phyloP scores from a whole-genome alignment of 1,140 invertebrate species.

The Neuroterus valhalla region DNA sequence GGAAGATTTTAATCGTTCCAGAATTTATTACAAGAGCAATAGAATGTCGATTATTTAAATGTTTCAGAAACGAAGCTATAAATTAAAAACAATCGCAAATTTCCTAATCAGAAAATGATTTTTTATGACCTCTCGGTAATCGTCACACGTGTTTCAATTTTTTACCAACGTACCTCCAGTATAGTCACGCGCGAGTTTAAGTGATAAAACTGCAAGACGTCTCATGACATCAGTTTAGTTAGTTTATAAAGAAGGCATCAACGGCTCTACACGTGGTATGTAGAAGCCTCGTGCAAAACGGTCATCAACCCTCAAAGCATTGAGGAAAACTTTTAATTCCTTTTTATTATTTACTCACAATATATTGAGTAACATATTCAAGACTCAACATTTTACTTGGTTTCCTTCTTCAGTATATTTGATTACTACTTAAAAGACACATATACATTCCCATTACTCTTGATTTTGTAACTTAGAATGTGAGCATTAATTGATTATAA shows the following conservation, averaged over 20 bases:
- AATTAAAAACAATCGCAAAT: no score
- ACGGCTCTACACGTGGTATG: background rate
- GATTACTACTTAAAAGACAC: no score
- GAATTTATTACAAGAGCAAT: no score
- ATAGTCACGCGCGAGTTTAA: conserved; percentile 3
- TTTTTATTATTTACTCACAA: background rate
- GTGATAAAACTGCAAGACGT: conserved; percentile 15
- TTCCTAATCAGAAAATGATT: no score
- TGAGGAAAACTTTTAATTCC: background rate
- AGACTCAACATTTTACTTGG: no score
- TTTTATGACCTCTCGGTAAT: conserved; percentile 6
- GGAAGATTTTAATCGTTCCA: no score
- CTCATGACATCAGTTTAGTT: conserved; percentile 5
- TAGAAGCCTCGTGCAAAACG: background rate
- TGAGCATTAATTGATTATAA: no score
- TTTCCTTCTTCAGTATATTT: no score
- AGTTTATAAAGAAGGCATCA: background rate
- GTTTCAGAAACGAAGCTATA: no score
- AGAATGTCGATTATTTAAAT: no score
- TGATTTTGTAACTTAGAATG: no score
- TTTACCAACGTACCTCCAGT: background rate
- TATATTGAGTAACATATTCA: background rate
- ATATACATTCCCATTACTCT: no score
- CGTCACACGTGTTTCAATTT: background rate
- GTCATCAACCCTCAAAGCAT: background rate